Conservation (phyloP, 2,888 invertebrate genomes). For the Cheilosia vernalis region DNA sequence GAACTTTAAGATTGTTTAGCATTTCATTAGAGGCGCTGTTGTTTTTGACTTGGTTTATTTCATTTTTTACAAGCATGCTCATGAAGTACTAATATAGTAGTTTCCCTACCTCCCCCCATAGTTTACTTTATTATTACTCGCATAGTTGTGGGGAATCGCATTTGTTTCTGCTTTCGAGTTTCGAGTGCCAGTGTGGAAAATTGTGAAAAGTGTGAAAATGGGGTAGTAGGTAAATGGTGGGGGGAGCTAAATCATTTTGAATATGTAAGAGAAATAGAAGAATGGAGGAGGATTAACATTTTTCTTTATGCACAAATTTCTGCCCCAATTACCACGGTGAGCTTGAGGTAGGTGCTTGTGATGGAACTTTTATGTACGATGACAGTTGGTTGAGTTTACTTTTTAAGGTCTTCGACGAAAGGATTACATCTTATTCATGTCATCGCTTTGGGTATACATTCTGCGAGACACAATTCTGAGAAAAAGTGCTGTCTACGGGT, state of each 20-base stretch:
- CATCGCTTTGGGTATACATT: slow-evolving; percentile 2
- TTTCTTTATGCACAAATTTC: slow-evolving; percentile 52
- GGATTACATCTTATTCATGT: slow-evolving; percentile 35
- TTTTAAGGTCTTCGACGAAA: neutral
- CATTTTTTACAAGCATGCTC: neutral
- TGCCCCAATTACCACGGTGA: slow-evolving; percentile 57
- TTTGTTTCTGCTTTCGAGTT: slow-evolving; percentile 7
- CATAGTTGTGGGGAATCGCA: slow-evolving; percentile 16
- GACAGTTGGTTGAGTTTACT: slow-evolving; percentile 37
- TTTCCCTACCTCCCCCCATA: slow-evolving; percentile 4
- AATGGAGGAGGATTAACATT: slow-evolving; percentile 50
- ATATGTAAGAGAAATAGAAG: slow-evolving; percentile 4
- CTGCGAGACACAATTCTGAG: slow-evolving; percentile 7
- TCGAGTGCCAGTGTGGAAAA: slow-evolving; percentile 25
- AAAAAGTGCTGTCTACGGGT: neutral
- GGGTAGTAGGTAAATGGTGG: slow-evolving; percentile 2
- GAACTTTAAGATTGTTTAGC: slow-evolving; percentile 43
- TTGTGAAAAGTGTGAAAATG: slow-evolving; percentile 14
- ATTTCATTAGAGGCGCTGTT: slow-evolving; percentile 29
- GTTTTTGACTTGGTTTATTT: neutral
- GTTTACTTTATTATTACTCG: slow-evolving; percentile 29
- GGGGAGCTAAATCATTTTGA: neutral
- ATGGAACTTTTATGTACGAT: slow-evolving; percentile 58
- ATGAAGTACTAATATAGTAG: slow-evolving; percentile 1
- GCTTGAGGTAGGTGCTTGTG: slow-evolving; percentile 25